phyloP scores from a whole-genome alignment of 2,797 vertebrate genomes.

The Mormyrops attenuatus region DNA sequence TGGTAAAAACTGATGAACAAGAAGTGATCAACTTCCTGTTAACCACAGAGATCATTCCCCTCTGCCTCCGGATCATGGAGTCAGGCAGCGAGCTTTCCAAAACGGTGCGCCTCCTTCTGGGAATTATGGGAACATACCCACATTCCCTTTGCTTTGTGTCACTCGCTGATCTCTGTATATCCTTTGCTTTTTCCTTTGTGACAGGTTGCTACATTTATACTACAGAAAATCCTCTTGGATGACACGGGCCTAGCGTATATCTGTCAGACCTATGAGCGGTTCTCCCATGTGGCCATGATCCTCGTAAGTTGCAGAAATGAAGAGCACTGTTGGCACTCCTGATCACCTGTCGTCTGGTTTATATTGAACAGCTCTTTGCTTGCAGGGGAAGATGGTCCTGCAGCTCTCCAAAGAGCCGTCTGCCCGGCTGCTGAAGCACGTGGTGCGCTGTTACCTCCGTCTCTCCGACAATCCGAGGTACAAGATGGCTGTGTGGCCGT shows the following conservation, averaged over 20 bases:
- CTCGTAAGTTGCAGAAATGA: constrained; percentile 65
- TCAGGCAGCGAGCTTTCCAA: constrained; percentile 97
- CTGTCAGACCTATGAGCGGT: constrained; percentile 94
- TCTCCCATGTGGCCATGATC: constrained; percentile 98
- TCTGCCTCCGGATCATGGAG: constrained; percentile 97
- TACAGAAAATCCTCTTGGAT: constrained; percentile 95
- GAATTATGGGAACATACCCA: background rate
- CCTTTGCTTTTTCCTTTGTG: background rate
- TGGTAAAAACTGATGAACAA: constrained; percentile 97
- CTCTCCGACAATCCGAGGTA: constrained; percentile 98
- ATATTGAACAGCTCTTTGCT: constrained; percentile 7
- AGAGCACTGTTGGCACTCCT: background rate
- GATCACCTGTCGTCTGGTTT: background rate
- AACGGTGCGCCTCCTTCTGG: constrained; percentile 67
- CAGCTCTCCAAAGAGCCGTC: constrained; percentile 96
- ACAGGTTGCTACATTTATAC: constrained; percentile 95
- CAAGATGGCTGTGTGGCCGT: background rate
- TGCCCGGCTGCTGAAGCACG: constrained; percentile 88
- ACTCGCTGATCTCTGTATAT: background rate
- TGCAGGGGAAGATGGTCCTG: constrained; percentile 95
- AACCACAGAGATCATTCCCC: constrained; percentile 95
- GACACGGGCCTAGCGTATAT: constrained; percentile 96
- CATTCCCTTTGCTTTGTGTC: background rate
- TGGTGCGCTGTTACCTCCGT: constrained; percentile 94
- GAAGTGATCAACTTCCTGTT: constrained; percentile 97